Base-by-base conservation (phyloP, 2,888 invertebrate species). In the Leucania comma region DNA sequence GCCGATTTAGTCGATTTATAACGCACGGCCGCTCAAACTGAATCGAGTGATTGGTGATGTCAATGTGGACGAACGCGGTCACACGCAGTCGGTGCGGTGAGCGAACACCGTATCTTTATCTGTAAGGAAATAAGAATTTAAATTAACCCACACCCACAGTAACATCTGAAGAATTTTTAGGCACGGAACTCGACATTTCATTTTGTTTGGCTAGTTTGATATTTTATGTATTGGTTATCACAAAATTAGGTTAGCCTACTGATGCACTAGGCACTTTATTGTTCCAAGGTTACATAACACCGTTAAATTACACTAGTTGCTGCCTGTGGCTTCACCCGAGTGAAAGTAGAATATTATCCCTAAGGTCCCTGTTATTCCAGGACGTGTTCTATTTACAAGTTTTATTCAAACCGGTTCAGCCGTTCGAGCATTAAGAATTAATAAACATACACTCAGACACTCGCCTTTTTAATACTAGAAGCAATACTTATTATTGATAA, bases 11-110 rank as follows among this genome's bases (percentile, higher is more conserved):
- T 72, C 77, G 80, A 75, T 81, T 82, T 86, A 75, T 69, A 80
- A 86, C 91, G 94, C 93, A 94, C 92, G 95, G 90, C 84, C 91
- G 93, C 89, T 79, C 92, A 90, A 93, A 93, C 94, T 94, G 93
- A 95, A 95, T 94, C 88, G 90, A 74, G 85, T 92, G 93, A 93
- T 94, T 93, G 93, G 80, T 85, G 85, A 86, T 84, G 83, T 80
- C 80, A 76, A 78, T 69, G 80, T 71, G 80, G 79, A 81, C 69
- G 78, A 57, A 80, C 79, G 82, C 81, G 77, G 83, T 85, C 87
- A 79, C 83, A 85, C 72, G 77, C 85, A 82, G 81, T 50, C 73
- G 58, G 50, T 68, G 42, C 58, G 81, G 70, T 83, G 71, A 58
- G 59, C 57, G 68, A 72, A 65, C 64, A 72, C 58, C 46, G 60